Conservation (phyloP, 2,888 invertebrate species). For the Conomelus anceps region DNA sequence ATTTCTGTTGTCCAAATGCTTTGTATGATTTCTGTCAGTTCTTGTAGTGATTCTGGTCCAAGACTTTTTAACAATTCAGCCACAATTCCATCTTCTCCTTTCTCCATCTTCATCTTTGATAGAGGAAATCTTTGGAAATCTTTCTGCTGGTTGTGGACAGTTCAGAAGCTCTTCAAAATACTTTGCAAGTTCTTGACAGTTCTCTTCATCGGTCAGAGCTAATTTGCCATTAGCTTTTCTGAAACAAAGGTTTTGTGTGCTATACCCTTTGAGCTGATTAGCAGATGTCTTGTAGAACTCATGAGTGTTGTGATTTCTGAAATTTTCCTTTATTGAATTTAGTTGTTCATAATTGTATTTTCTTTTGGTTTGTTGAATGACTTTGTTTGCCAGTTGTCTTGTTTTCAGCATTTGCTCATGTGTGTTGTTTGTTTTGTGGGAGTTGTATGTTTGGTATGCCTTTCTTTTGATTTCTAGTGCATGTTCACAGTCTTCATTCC, state of each 20-base stretch:
- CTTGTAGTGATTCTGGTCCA: not conserved
- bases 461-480: too few species aligned
- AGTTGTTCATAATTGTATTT: not conserved
- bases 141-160: conserved; percentile 15
- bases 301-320: not conserved
- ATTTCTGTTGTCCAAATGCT: conserved; percentile 2
- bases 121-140: conserved; percentile 14
- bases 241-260: not conserved
- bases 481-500: too few species aligned
- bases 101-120: too few species aligned
- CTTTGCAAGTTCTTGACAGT: too few species aligned
- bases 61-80: conserved; percentile 23
- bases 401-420: too few species aligned
- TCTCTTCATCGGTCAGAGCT: not conserved
- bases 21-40: conserved; percentile 15
- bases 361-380: too few species aligned
- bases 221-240: not conserved
- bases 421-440: too few species aligned
- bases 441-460: too few species aligned
- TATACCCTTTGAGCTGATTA: not conserved
- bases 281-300: not conserved
- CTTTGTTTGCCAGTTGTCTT: too few species aligned
- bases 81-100: conserved; percentile 21
- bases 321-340: not conserved
- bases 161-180: too few species aligned